A percentile compares a stretch with the other conserved stretches of the same genome.
phyloP scores from a whole-genome alignment of 2,888 invertebrate species.

The Horisme vitalbata region DNA sequence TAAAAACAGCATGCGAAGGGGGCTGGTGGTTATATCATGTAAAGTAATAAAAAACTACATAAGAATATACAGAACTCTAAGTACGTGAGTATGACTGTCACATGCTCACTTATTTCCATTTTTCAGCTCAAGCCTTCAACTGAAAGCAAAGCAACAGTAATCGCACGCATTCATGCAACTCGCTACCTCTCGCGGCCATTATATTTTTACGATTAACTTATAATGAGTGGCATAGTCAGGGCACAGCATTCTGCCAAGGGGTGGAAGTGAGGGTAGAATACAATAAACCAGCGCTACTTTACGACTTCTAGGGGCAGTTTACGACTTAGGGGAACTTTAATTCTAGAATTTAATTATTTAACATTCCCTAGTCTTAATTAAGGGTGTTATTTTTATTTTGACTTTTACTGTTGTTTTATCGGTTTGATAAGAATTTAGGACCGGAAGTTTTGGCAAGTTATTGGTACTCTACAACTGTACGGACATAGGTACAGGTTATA shows the following conservation, averaged over 20 bases:
- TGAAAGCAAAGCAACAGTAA: background rate
- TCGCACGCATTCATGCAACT: background rate
- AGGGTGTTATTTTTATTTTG: slow-evolving; percentile 23
- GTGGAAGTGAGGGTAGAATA: slow-evolving; percentile 28
- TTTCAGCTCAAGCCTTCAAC: too few species aligned
- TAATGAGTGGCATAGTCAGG: slow-evolving; percentile 17
- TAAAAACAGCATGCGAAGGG: too few species aligned
- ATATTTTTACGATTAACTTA: slow-evolving; percentile 20
- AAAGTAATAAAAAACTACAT: too few species aligned
- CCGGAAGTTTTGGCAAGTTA: background rate
- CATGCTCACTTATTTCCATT: too few species aligned
- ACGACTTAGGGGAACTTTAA: slow-evolving; percentile 41
- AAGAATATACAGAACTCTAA: too few species aligned
- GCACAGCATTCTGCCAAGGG: slow-evolving; percentile 18
- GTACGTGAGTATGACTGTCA: too few species aligned
- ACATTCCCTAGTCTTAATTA: slow-evolving; percentile 24
- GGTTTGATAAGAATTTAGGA: slow-evolving; percentile 2
- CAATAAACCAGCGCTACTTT: slow-evolving; percentile 53
- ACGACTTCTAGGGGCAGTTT: slow-evolving; percentile 58
- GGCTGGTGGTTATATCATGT: too few species aligned
- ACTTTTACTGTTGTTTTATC: slow-evolving; percentile 10
- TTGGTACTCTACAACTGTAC: too few species aligned
- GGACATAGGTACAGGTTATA: too few species aligned
- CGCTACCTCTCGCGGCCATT: slow-evolving; percentile 2
- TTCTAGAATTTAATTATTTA: slow-evolving; percentile 48